phyloP scores from a whole-genome alignment of 2,113 vertebrate species.

The Menura novaehollandiae region DNA sequence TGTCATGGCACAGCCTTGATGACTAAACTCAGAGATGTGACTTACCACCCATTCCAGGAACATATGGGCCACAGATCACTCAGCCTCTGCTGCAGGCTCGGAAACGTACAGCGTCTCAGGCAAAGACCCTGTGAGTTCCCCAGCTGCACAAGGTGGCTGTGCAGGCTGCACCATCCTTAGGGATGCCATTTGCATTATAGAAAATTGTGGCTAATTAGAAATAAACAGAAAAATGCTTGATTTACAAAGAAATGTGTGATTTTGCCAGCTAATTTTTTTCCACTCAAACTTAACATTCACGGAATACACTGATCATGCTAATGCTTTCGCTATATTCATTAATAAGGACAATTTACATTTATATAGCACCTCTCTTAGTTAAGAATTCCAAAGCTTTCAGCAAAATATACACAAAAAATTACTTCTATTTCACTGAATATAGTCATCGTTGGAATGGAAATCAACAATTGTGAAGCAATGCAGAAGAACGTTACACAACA shows the following conservation, averaged over 20 bases:
- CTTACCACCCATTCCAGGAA: neutral
- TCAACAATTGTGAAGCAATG: constrained; percentile 34
- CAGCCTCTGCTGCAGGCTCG: neutral
- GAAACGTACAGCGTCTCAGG: neutral
- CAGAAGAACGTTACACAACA: constrained; percentile 3
- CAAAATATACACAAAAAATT: constrained; percentile 59
- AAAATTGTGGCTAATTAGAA: constrained; percentile 59
- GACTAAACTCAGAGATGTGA: constrained; percentile 15
- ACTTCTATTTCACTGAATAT: constrained; percentile 54
- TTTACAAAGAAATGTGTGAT: constrained; percentile 57
- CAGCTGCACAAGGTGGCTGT: constrained; percentile 49
- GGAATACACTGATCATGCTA: constrained; percentile 53
- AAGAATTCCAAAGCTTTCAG: constrained; percentile 50
- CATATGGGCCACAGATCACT: constrained; percentile 34
- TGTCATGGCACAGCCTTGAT: constrained; percentile 28
- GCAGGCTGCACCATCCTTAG: constrained; percentile 19
- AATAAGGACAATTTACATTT: constrained; percentile 64
- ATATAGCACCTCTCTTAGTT: constrained; percentile 47
- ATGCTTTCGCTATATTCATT: constrained; percentile 10
- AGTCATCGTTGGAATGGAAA: constrained; percentile 13
- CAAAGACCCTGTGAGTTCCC: neutral
- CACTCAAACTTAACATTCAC: constrained; percentile 33
- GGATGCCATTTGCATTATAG: constrained; percentile 39
- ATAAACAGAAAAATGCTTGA: constrained; percentile 52
- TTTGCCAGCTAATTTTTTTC: constrained; percentile 28